These are phyloP conservation scores for Sclerurus mexicanus DNA, from an alignment of 2,113 vertebrate genomes.

Conservation along the genomic window DNA sequence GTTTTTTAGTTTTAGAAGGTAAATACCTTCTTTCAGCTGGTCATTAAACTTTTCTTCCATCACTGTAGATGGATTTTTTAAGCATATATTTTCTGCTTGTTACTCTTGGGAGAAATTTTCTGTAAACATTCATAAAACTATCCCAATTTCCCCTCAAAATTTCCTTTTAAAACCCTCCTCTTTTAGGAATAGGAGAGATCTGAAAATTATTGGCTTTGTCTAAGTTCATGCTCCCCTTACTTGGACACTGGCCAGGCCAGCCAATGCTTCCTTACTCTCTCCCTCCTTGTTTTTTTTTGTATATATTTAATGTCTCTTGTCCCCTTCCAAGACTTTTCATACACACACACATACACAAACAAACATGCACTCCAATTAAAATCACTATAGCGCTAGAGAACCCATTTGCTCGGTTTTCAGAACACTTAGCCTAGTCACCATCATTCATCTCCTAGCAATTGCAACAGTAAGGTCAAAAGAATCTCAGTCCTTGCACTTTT, in stretches of 20 bases:
- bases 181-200: not conserved
- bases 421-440: not conserved
- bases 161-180: not conserved
- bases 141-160: not conserved
- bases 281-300: not conserved
- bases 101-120: not conserved
- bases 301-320: not conserved
- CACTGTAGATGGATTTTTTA: not conserved
- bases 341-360: not conserved
- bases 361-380: not conserved
- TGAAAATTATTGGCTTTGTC: not conserved
- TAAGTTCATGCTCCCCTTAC: not conserved
- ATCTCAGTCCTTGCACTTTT: not conserved
- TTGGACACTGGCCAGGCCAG: not conserved
- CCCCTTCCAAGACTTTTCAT: not conserved
- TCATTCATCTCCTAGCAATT: not conserved
- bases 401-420: not conserved
- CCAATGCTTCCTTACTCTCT: not conserved
- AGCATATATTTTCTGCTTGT: not conserved
- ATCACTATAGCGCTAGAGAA: fast-evolving
- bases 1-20: not conserved
- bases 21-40: not conserved
- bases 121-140: not conserved
- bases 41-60: not conserved
- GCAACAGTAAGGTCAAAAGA: not conserved